phyloP scores from a whole-genome alignment of 2,113 vertebrate species.

The Hippoglossus stenolepis region DNA sequence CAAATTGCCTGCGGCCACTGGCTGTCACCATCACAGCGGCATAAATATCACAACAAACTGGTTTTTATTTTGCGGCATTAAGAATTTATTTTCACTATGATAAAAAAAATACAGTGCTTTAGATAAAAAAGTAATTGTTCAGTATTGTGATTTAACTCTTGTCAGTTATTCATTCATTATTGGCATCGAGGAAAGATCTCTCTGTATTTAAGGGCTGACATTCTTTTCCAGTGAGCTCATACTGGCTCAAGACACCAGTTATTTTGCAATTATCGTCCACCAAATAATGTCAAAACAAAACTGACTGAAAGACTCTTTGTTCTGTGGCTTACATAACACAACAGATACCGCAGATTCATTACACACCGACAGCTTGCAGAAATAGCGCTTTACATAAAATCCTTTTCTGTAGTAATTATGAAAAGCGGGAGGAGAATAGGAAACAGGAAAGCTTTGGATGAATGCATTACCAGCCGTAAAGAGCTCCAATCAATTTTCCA shows the following conservation, averaged over 20 bases:
- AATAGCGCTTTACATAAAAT: slow-evolving; percentile 61
- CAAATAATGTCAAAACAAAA: slow-evolving; percentile 24
- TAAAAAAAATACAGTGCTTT: slow-evolving; percentile 45
- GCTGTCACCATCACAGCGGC: neutral
- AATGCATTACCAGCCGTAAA: slow-evolving; percentile 51
- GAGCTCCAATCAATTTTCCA: slow-evolving; percentile 44
- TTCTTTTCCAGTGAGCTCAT: slow-evolving; percentile 34
- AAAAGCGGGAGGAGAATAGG: slow-evolving; percentile 17
- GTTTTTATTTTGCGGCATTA: neutral
- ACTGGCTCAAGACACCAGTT: slow-evolving; percentile 31
- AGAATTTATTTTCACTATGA: slow-evolving; percentile 58
- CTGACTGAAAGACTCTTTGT: slow-evolving; percentile 55
- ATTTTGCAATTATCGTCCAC: slow-evolving; percentile 34
- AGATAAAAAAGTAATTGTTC: slow-evolving; percentile 5
- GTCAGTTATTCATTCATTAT: slow-evolving; percentile 18
- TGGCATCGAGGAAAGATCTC: slow-evolving; percentile 12
- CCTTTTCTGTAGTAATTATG: slow-evolving; percentile 50
- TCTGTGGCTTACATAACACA: slow-evolving; percentile 64
- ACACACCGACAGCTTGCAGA: slow-evolving; percentile 43
- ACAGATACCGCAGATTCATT: slow-evolving; percentile 64
- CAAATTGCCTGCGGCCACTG: neutral
- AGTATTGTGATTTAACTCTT: slow-evolving; percentile 26
- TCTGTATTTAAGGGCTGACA: slow-evolving; percentile 15
- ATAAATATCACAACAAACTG: neutral
- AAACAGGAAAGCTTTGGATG: slow-evolving; percentile 59